Evolutionary conservation across 1,140 invertebrate species (phyloP).

Genomic region (Tetramorium alpestre): DNA sequence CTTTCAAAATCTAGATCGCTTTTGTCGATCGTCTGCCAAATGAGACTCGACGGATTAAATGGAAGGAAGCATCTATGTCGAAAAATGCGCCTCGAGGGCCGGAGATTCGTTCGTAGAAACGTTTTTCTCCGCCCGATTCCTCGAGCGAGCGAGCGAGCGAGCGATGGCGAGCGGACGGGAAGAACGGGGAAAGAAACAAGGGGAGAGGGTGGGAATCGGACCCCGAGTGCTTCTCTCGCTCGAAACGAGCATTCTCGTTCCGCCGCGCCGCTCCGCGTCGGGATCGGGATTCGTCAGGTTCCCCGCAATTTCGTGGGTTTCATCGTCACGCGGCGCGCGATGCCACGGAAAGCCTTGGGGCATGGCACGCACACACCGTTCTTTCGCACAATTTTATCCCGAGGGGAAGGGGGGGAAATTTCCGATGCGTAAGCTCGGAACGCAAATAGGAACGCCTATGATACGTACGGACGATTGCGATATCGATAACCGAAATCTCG

Average conservation of each 20-base stretch:
- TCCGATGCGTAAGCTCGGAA: background rate
- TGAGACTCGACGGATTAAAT: background rate
- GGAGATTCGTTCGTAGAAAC: conserved; percentile 50
- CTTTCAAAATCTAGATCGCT: background rate
- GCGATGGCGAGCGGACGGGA: background rate
- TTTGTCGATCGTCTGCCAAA: background rate
- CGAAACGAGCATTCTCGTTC: conserved; percentile 38
- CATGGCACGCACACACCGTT: background rate
- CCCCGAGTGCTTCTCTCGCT: conserved; percentile 3
- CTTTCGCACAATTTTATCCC: background rate
- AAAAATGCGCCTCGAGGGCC: conserved; percentile 34
- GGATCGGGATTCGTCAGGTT: conserved; percentile 23
- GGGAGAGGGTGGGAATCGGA: background rate
- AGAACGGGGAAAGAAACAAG: background rate
- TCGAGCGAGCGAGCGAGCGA: background rate
- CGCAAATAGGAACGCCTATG: background rate
- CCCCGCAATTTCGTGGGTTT: conserved; percentile 33
- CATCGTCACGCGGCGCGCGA: conserved; percentile 3
- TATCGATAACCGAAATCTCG: conserved; percentile 3
- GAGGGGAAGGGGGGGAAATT: background rate
- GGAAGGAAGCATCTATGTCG: background rate
- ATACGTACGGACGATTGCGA: background rate
- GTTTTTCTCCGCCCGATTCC: conserved; percentile 48
- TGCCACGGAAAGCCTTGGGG: background rate
- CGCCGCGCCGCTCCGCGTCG: background rate